Evolutionary conservation across 2,888 invertebrate species (phyloP), one percentile per base, ranked within the genome.

Genomic region (Drosophila limbata): DNA sequence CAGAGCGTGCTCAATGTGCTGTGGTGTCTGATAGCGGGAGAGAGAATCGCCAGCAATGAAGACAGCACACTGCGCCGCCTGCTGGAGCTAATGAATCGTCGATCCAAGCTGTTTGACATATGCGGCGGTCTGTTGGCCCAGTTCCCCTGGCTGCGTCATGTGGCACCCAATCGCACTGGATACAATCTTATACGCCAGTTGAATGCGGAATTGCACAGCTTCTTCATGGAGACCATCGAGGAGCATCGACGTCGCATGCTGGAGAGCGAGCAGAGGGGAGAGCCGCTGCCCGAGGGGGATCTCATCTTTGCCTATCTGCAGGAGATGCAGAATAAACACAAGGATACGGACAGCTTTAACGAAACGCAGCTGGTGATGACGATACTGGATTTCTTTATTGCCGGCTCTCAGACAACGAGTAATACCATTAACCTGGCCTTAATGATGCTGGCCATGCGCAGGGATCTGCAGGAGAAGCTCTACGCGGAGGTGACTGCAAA

Each of bases 301-400:
- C 90, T 95, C n/a, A 95, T 95, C 48, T 94, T 94, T 84, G 93
- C 94, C 51, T 95, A 94, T 77, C 92, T 95, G 8, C 93, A 93
- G 25, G 94, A 95, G 92, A 95, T 95, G 94, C 90, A 93, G 21
- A 52, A 56, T 13, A 56, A 69, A 3, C 40, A 62, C 37, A 59
- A 65, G 25, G 69, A 70, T 5, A 68, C 71, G 11, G 69, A 77
- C 48, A 91, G 91, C 25, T 92, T 94, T 90, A 89, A 91, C 94
- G 95, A 95, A 64, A 94, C 94, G 5, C 95, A 95, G 84, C 88
- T 96, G 55, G 91, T 94, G 4, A 94, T 95, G 93, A 93, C 95
- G 4, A 94, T 95, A 77, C 85, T 95, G 61, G 96, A 96, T 89
- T 93, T 96, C 48, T 95, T 96, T 78, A 94, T 96, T 80, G 95